Evolutionary conservation across 2,888 invertebrate species (phyloP).

Genomic region (Macrophya alboannulata): DNA sequence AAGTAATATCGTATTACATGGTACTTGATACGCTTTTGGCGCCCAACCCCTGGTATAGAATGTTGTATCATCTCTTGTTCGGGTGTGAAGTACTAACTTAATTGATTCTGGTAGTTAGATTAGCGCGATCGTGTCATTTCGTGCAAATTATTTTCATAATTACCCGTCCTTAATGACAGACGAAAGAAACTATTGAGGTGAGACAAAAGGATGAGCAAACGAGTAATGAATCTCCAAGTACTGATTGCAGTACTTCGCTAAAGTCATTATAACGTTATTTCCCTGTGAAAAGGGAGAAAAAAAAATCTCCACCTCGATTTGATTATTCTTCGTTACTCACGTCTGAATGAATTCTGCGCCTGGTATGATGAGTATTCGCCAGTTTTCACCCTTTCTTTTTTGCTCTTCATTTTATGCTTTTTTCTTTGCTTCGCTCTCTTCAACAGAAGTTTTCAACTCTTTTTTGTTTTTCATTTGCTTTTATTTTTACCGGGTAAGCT

Average conservation of each 20-base stretch:
- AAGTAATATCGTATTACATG: constrained; percentile 41
- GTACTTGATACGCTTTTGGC: constrained; percentile 45
- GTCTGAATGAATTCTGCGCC: constrained; percentile 25
- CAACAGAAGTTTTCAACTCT: constrained; percentile 23
- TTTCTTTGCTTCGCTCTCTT: constrained; percentile 21
- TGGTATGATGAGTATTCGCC: constrained; percentile 45
- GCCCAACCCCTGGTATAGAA: constrained; percentile 18
- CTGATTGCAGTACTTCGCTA: neutral
- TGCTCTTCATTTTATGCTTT: neutral
- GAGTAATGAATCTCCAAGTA: constrained; percentile 35
- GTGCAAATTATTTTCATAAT: neutral
- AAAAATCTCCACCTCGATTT: constrained; percentile 9
- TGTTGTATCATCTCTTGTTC: neutral
- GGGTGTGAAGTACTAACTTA: too few relatives aligned
- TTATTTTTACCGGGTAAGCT: neutral
- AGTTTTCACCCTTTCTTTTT: constrained; percentile 19
- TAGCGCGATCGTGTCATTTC: neutral
- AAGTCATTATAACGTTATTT: neutral
- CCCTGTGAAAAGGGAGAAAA: neutral
- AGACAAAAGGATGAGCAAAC: neutral
- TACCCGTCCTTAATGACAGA: neutral
- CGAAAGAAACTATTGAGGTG: neutral
- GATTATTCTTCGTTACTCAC: constrained; percentile 44
- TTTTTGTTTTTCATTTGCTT: neutral
- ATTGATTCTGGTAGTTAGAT: constrained; percentile 7